Base-by-base conservation (phyloP, 2,113 vertebrate species). In the Parus major region DNA sequence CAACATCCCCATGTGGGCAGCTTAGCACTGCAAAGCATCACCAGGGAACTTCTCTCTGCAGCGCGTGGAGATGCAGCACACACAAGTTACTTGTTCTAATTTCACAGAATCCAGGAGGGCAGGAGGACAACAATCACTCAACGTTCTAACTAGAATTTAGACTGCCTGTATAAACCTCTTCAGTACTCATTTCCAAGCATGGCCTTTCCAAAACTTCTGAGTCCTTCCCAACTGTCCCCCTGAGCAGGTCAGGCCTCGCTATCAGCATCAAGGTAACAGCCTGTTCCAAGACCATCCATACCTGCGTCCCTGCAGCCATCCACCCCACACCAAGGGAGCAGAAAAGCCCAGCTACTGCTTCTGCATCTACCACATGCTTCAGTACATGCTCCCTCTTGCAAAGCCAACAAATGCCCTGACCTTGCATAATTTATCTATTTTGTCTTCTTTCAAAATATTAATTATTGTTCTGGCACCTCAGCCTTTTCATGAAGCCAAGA, bases 391-490 rank as follows among this genome's bases (percentile, higher is more conserved):
- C 44, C 42, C 79, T 44, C 86, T 83, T 27, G 15, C n/a, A 46
- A 92, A 91, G 55, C 61, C 86, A 92, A 89, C 52, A 50, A 94
- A 92, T 27, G 47, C 82, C 65, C 91, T 92, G 91, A 93, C 86
- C 92, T 90, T 90, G 91, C 89, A 16, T 71, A 84, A 90, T 50
- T 31, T 84, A 89, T 6, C 59, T 83, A 70, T 87, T 84, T 76
- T 61, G 39, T 25, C 56, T 68, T 69, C 69, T 93, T 95, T 76
- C 61, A 83, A 96, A 85, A 82, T 80, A 91, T 88, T 96, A 96
- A 96, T 97, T 97, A 96, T 88, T 95, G 56, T 94, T 89, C 93
- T 89, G 85, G 92, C 94, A 92, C 86, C 70, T 88, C 60, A 22
- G 60, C 52, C 93, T 94, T 87, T 84, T 94, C 87, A 49, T 92